These are phyloP conservation scores for Poecile atricapillus DNA, from an alignment of 2,113 vertebrate species.

Conservation along the genomic window DNA sequence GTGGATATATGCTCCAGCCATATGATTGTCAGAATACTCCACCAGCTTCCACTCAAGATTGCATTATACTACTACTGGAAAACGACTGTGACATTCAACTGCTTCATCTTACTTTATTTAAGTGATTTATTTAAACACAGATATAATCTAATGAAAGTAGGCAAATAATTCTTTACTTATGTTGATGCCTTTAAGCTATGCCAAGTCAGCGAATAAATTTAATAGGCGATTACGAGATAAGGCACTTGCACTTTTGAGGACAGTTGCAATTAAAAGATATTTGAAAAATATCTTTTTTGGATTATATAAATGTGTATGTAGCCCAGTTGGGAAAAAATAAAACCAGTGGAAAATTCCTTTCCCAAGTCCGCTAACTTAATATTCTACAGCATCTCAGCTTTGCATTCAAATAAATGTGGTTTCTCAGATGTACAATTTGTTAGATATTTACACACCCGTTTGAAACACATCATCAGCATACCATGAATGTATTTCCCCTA, in stretches of 20 bases:
- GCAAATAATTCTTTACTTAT: slow-evolving; percentile 23
- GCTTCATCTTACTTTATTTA: neutral
- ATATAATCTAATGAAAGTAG: slow-evolving; percentile 29
- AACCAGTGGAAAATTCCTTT: neutral
- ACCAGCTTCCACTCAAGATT: neutral
- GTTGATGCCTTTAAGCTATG: slow-evolving; percentile 1
- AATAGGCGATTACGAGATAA: neutral
- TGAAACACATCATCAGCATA: neutral
- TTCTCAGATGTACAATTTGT: neutral
- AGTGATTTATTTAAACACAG: slow-evolving; percentile 34
- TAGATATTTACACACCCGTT: neutral
- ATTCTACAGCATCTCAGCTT: neutral
- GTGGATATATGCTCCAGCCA: neutral
- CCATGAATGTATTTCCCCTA: neutral
- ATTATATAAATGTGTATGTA: neutral
- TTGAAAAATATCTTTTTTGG: neutral
- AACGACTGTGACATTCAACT: neutral
- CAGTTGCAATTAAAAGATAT: slow-evolving; percentile 20
- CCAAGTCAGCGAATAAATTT: slow-evolving; percentile 1
- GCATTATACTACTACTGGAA: neutral
- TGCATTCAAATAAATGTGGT: neutral
- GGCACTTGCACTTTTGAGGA: neutral
- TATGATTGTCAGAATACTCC: neutral
- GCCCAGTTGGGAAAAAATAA: neutral
- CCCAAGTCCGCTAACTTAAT: neutral